phyloP scores from a whole-genome alignment of 2,113 vertebrate genomes.

The Arizona elegans region DNA sequence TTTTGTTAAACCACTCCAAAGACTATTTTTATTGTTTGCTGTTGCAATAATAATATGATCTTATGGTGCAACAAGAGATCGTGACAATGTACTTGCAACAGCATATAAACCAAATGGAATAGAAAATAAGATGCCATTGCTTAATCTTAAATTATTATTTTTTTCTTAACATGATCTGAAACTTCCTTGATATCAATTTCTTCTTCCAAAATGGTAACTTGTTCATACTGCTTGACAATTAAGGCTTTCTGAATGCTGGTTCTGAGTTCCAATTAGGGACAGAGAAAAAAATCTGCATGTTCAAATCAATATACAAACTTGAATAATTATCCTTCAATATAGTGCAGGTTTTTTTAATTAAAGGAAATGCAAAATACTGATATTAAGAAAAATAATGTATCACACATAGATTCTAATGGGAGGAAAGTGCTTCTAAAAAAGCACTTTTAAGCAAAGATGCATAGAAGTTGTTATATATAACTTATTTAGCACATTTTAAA shows the following conservation, averaged over 20 bases:
- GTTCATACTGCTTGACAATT: neutral
- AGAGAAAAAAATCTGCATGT: neutral
- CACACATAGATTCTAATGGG: neutral
- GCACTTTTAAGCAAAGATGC: neutral
- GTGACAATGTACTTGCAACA: neutral
- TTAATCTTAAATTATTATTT: neutral
- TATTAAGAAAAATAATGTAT: neutral
- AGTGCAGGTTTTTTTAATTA: neutral
- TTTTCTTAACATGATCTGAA: neutral
- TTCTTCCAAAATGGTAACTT: neutral
- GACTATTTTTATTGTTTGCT: slow-evolving; percentile 80
- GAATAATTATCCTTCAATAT: neutral
- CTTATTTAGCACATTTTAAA: neutral
- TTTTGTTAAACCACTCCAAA: slow-evolving; percentile 91
- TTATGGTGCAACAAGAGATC: slow-evolving; percentile 24
- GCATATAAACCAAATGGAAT: neutral
- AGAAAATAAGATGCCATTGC: neutral
- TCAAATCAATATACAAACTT: neutral
- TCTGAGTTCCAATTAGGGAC: neutral
- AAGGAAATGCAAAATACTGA: neutral
- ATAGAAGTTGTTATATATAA: neutral
- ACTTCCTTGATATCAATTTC: neutral
- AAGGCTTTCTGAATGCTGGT: neutral
- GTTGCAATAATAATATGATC: slow-evolving; percentile 63
- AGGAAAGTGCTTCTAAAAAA: neutral